phyloP scores from a whole-genome alignment of 64 coral and sea anemone genomes.

The Anthopleura sola region DNA sequence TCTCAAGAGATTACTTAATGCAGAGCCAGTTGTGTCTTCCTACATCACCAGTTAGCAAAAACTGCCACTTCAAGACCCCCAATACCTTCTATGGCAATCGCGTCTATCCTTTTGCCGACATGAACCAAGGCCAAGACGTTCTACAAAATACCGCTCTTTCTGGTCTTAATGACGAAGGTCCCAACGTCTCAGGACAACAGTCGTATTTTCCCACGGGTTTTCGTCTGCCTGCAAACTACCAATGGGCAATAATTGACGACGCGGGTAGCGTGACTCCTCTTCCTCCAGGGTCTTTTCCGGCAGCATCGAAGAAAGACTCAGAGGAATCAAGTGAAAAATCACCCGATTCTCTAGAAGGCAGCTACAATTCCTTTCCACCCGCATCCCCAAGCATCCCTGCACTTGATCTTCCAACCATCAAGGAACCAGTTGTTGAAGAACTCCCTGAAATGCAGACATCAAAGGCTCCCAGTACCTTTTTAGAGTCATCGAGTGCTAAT shows the following conservation, averaged over 20 bases:
- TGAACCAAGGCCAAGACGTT: neutral
- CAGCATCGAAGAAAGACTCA: neutral
- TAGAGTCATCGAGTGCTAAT: neutral
- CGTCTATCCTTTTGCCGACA: neutral
- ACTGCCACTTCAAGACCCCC: neutral
- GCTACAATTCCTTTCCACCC: neutral
- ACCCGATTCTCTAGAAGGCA: neutral
- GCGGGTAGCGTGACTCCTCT: neutral
- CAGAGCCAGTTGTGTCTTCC: neutral
- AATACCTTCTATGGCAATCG: neutral
- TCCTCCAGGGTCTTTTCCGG: neutral
- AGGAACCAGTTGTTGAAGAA: neutral
- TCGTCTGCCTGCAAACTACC: neutral
- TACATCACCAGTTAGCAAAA: neutral
- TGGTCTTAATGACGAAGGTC: neutral
- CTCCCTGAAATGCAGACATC: neutral
- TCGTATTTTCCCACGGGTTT: neutral
- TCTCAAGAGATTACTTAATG: neutral
- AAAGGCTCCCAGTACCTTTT: neutral
- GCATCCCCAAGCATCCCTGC: neutral
- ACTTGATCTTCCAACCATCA: neutral
- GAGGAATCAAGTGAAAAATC: neutral
- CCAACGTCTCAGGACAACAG: neutral
- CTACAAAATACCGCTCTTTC: neutral
- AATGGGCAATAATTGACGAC: constrained; percentile 3